Evolutionary conservation across 2,888 invertebrate species (phyloP).

Genomic region (Eilema caniola): DNA sequence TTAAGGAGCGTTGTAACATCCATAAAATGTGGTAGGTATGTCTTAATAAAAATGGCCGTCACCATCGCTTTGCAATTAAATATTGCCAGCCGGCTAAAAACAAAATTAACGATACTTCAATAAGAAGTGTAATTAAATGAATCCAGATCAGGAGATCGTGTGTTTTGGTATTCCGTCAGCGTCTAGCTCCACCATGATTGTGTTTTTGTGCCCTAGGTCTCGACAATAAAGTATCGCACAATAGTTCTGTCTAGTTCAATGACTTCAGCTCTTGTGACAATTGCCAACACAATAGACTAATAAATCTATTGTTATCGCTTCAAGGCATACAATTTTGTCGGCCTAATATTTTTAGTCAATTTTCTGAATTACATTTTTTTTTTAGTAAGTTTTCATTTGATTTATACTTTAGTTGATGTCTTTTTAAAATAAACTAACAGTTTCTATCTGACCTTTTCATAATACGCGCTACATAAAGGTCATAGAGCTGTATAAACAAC

Average conservation of each 20-base stretch:
- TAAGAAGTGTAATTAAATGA: slow-evolving; percentile 45
- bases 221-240: not conserved
- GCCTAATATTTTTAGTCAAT: slow-evolving; percentile 4
- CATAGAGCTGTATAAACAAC: too few relatives aligned
- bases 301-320: not conserved
- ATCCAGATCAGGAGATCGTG: slow-evolving; percentile 27
- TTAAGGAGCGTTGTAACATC: slow-evolving; percentile 7
- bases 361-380: not conserved
- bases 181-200: slow-evolving; percentile 12
- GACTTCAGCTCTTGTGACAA: not conserved
- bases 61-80: slow-evolving; percentile 10
- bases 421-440: not conserved
- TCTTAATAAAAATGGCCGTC: slow-evolving; percentile 15
- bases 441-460: too few relatives aligned
- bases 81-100: slow-evolving; percentile 19
- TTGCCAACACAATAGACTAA: slow-evolving; percentile 1
- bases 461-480: not conserved
- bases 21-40: not conserved
- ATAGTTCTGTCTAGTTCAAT: not conserved
- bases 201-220: slow-evolving; percentile 10
- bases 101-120: slow-evolving; percentile 30
- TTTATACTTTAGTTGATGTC: not conserved
- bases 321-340: not conserved
- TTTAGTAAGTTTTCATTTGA: not conserved
- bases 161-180: slow-evolving; percentile 30